Evolutionary conservation across 2,888 invertebrate species (phyloP), one percentile per base, ranked within the genome.

Genomic region (Sinhomidia bicolor): DNA sequence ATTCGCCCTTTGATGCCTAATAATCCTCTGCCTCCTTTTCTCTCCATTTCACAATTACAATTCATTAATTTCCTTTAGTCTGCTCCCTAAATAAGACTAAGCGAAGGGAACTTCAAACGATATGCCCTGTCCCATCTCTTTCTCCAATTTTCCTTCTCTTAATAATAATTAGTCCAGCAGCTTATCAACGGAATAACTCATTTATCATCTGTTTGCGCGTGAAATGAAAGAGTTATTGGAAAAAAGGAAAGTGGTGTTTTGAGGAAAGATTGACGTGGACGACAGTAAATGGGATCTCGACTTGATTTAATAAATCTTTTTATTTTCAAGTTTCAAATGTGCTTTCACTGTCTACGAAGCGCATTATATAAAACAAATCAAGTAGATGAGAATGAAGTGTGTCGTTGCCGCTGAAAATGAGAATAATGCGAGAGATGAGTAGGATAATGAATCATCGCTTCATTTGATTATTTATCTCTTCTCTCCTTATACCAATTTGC

Each of bases 61-160:
- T 74, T 74, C 74, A 74, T 74, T 74, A 74, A 74, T 74, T 74
- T 74, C 47, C 51, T 74, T 74, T 74, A 74, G 47, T 74, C 74
- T 74, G 26, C 26, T 14, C 1, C 4, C 51, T 10, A 51, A n/a
- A 51, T n/a, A 51, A n/a, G 47, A 12, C 10, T 2, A 2, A 12
- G 12, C 2, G 14, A 29, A 62, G 62, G 7, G 32, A 62, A 14
- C 32, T 62, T 26, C 62, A 32, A n/a, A 29, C 5, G 32, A 3
- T 4, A 6, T 71, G 44, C 44, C 17, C 65, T 17, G 2, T 14
- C 62, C 60, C 47, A 47, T 17, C 60, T 26, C 10, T 62, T 29
- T 26, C n/a, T 10, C 29, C 26, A 1, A 1, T 12, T 29, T 29
- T 62, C 29, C 14, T 62, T 36, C 68, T 68, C 41, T 36, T 36